These are phyloP conservation scores for Malachius bipustulatus DNA, from an alignment of 2,888 invertebrate species.

Conservation along the genomic window DNA sequence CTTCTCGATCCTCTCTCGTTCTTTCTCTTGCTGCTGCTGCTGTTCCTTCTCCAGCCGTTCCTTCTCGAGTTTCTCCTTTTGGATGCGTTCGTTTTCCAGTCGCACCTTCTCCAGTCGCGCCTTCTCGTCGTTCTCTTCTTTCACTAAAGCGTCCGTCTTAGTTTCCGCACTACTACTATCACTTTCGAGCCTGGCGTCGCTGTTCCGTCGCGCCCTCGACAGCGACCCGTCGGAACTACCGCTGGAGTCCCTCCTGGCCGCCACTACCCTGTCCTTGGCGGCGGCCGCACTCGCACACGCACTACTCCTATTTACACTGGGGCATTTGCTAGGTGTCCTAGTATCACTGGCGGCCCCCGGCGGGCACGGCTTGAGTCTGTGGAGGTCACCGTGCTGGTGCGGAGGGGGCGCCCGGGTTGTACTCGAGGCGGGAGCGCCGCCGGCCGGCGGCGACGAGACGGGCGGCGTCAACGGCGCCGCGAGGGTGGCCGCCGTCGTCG, in stretches of 20 bases:
- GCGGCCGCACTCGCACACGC: constrained; percentile 16
- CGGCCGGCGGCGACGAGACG: constrained; percentile 30
- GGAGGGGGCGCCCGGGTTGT: constrained; percentile 25
- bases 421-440: constrained; percentile 19
- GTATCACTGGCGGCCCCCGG: constrained; percentile 31
- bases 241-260: constrained; percentile 23
- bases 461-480: constrained; percentile 35
- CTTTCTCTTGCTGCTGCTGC: constrained; percentile 25
- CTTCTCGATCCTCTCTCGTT: constrained; percentile 28
- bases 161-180: constrained; percentile 26
- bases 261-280: no score
- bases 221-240: constrained; percentile 26
- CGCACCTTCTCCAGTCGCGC: constrained; percentile 31
- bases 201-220: constrained; percentile 29
- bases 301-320: constrained; percentile 33
- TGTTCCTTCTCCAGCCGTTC: constrained; percentile 29
- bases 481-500: constrained; percentile 30
- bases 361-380: constrained; percentile 33
- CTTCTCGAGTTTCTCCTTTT: constrained; percentile 16
- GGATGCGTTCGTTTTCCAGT: constrained; percentile 28
- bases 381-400: constrained; percentile 30
- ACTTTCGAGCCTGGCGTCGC: constrained; percentile 27
- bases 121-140: constrained; percentile 32
- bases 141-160: constrained; percentile 20
- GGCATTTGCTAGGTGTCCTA: constrained; percentile 34